These are phyloP conservation scores for Montipora capricornis DNA, from an alignment of 64 coral and sea anemone species.

Conservation along the genomic window DNA sequence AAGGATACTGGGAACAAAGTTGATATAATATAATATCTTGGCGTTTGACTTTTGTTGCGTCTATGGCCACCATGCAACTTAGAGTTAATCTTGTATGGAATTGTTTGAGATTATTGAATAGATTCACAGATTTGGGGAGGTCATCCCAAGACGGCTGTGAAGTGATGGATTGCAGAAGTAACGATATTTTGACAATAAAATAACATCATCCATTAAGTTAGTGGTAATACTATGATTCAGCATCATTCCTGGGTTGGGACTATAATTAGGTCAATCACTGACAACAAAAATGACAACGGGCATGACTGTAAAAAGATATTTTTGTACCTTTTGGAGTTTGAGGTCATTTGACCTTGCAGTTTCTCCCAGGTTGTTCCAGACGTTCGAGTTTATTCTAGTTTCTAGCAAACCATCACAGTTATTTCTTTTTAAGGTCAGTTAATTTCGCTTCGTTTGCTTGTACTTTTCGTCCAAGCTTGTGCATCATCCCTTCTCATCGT, in stretches of 20 bases:
- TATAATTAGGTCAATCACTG: not conserved
- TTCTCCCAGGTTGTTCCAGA: constrained; percentile 2
- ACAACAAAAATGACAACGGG: not conserved
- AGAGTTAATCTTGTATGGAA: not conserved
- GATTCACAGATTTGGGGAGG: not conserved
- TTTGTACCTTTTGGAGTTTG: not conserved
- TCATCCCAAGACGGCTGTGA: not conserved
- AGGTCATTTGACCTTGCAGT: not conserved
- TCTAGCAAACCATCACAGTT: constrained; percentile 6
- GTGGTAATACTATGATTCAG: too few species aligned
- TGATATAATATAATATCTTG: not conserved
- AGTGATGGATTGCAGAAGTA: not conserved
- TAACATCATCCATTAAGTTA: not conserved
- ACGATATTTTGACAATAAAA: not conserved
- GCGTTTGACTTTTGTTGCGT: not conserved
- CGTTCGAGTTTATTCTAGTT: constrained; percentile 2
- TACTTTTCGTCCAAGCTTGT: not conserved
- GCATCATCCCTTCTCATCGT: not conserved
- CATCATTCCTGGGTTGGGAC: not conserved
- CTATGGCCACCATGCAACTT: not conserved
- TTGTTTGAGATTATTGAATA: not conserved
- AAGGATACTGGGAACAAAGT: too few species aligned
- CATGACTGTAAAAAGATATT: constrained; percentile 11
- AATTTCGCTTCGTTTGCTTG: not conserved
- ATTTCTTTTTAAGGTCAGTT: not conserved